A percentile compares a stretch with the other conserved stretches of the same genome.
Conservation (phyloP, 2,113 vertebrate species). For the Onychorhynchus coronatus region DNA sequence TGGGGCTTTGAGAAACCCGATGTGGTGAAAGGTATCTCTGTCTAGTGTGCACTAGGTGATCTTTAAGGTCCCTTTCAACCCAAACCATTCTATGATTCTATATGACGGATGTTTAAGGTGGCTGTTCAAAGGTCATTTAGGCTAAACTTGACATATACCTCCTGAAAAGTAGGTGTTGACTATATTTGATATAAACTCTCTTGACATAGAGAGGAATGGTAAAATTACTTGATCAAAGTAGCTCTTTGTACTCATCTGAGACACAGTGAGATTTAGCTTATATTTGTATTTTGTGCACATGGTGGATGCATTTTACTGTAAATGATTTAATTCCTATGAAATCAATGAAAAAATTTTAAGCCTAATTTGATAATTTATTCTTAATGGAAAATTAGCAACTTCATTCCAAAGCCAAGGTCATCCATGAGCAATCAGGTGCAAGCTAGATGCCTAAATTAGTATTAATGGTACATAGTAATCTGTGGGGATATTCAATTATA, state of each 20-base stretch:
- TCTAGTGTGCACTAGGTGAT: too few species aligned
- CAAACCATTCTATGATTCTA: not conserved
- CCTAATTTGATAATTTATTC: not conserved
- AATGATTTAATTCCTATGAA: not conserved
- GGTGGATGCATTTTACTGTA: not conserved
- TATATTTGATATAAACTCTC: not conserved
- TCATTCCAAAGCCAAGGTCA: not conserved
- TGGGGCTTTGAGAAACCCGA: not conserved
- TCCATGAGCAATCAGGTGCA: not conserved
- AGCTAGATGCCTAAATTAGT: too few species aligned
- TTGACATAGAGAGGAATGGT: not conserved
- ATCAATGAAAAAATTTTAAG: not conserved
- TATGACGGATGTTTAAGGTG: not conserved
- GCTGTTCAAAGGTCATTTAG: not conserved
- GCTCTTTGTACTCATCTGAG: not conserved
- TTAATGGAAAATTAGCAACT: not conserved
- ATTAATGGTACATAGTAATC: not conserved
- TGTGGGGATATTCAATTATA: not conserved
- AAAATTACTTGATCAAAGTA: not conserved
- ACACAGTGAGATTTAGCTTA: not conserved
- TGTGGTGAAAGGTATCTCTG: not conserved
- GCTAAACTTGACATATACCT: not conserved
- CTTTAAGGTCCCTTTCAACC: not conserved
- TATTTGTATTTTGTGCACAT: not conserved
- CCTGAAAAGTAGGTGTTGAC: not conserved